These are phyloP conservation scores for Bombus pascuorum DNA, from an alignment of 1,140 invertebrate genomes.

Conservation along the genomic window DNA sequence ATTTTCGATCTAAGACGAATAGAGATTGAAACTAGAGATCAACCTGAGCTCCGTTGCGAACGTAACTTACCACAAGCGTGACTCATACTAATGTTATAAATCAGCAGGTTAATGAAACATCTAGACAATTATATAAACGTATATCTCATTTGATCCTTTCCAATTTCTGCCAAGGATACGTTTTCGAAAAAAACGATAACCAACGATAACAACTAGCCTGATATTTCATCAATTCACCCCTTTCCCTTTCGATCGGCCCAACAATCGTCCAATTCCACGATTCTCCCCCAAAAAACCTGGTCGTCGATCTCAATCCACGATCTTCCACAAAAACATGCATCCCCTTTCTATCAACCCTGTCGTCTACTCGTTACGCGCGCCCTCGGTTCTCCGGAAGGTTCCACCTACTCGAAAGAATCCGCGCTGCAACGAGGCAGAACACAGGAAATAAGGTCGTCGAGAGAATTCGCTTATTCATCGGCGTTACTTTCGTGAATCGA, in stretches of 20 bases:
- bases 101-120: too few species aligned
- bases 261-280: background rate
- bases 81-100: too few species aligned
- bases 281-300: too few species aligned
- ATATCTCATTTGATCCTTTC: background rate
- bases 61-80: too few species aligned
- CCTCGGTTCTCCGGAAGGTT: background rate
- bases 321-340: background rate
- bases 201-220: background rate
- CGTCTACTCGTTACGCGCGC: background rate
- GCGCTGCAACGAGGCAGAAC: background rate
- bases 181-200: background rate
- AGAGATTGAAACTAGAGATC: background rate
- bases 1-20: background rate
- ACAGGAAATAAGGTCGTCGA: conserved; percentile 29
- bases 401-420: background rate
- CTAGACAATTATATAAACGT: too few species aligned
- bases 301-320: background rate
- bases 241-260: background rate
- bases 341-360: conserved; percentile 3
- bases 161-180: background rate
- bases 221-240: background rate
- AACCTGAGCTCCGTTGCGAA: background rate
- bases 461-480: conserved; percentile 55
- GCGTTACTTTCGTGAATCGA: conserved; percentile 44